phyloP scores from a whole-genome alignment of 2,888 invertebrate genomes.

The Habrosyne pyritoides region DNA sequence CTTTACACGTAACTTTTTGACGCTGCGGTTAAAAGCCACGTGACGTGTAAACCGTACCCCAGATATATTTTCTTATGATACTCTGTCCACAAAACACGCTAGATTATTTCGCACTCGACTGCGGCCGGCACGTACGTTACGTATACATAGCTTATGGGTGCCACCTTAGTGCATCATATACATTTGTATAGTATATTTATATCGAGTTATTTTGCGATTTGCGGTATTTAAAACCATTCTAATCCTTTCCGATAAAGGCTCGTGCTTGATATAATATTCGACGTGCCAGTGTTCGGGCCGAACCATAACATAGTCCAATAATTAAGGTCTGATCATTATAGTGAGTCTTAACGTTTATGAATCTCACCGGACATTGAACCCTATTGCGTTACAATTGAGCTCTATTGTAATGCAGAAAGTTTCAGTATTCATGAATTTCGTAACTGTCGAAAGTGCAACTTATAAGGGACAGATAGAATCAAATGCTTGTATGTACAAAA shows the following conservation, averaged over 20 bases:
- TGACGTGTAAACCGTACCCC: constrained; percentile 8
- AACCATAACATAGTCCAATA: neutral
- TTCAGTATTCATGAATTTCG: too few species aligned
- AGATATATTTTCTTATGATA: constrained; percentile 36
- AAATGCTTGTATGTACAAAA: neutral
- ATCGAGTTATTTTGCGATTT: neutral
- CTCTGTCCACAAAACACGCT: constrained; percentile 28
- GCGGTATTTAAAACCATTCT: neutral
- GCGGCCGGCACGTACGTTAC: neutral
- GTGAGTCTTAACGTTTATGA: too few species aligned
- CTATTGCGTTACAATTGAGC: too few species aligned
- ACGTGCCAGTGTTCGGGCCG: neutral
- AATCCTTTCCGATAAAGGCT: neutral
- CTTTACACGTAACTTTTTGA: neutral
- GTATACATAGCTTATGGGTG: constrained; percentile 18
- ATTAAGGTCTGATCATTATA: too few species aligned
- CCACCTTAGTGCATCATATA: constrained; percentile 14
- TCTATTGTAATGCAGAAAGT: too few species aligned
- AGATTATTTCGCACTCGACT: neutral
- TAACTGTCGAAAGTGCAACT: too few species aligned
- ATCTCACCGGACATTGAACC: too few species aligned
- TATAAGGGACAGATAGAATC: neutral
- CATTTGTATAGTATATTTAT: constrained; percentile 1
- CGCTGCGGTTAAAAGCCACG: neutral
- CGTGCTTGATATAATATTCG: neutral